Evolutionary conservation across 2,888 invertebrate species (phyloP), one percentile per base, ranked within the genome.

Genomic region (Ferdinandea cuprea): DNA sequence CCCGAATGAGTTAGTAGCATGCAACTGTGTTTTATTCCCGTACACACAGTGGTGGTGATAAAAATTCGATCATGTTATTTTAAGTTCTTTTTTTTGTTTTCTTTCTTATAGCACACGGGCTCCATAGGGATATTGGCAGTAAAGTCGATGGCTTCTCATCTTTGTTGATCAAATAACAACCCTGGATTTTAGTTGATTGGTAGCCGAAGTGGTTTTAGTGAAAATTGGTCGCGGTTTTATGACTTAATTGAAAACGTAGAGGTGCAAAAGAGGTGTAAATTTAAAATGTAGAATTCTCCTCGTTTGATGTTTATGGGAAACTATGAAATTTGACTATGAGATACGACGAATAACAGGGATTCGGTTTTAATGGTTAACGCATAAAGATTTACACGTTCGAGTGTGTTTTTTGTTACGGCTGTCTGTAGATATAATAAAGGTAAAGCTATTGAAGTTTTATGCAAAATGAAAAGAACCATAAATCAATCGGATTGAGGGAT

Each of bases 141-240:
- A 66, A 79, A 72, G 59, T 79, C 28, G 54, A 72, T 58, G 65
- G 56, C 63, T 78, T 6, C 35, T n/a, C 68, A 7, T 25, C 50
- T 17, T 17, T n/a, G 11, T 6, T n/a, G 1, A 13, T 13, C 3
- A n/a, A 13, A 8, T 37, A 17, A 54, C 13, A 46, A 13, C 25
- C 9, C 35, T 11, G 56, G 68, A 46, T 46, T 69, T 25, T 46
- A 42, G 56, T 69, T 52, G 52, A 35, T 44, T 61, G n/a, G 35
- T 30, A 30, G 72, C 13, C 13, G 11, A 72, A 61, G 58, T 63
- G 48, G 63, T 59, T 50, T 58, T 25, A 48, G 37, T 48, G 61
- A 56, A 59, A 68, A 68, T 73, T 73, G 66, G 46, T 73, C 44
- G 56, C 52, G 52, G 61, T 68, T 79, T 73, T 79, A 79, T 73